Base-by-base conservation (phyloP, 2,797 vertebrate genomes). In the Pagetopsis macropterus region DNA sequence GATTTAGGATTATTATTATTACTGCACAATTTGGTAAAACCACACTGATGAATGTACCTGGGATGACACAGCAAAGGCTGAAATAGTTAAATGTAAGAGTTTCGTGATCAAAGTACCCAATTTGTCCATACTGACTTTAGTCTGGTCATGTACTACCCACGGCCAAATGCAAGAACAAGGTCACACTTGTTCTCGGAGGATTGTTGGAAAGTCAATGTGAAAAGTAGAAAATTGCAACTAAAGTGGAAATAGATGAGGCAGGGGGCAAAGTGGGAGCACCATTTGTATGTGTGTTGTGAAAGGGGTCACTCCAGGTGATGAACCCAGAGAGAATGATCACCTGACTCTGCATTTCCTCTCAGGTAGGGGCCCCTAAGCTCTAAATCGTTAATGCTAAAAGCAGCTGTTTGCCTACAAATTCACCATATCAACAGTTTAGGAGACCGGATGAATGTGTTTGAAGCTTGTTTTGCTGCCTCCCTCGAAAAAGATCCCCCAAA, bases 111-210 rank as follows among this genome's bases (percentile, higher is more conserved):
- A 52, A 70, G 31, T 3, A 71, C 55, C 15, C 2, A 70, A 54
- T 83, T 78, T 76, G 49, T 77, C 49, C 60, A 71, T 50, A 65
- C 4, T 65, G 57, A 75, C 67, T 78, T 81, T 41, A 65, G 46
- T 76, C 48, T 55, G 70, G 63, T 78, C 66, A 65, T 78, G 50
- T 58, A 33, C 74, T 76, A 68, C 68, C 60, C 69, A 60, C 21
- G 19, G 81, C 70, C 70, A 82, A 76, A 84, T 37, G 45, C 57
- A 79, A 65, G 70, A 80, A 73, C 83, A 87, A 85, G 82, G 81
- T 82, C 81, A 76, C 7, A 41, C 48, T 65, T 43, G 60, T 73
- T 79, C 76, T 77, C 77, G 40, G 66, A 85, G 76, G 78, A 74
- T 17, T 67, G 65, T 65, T 4, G 8, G 70, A 37, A 81, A 83